These are phyloP conservation scores for Nycticorax nycticorax DNA, from an alignment of 2,113 vertebrate species.

Conservation along the genomic window DNA sequence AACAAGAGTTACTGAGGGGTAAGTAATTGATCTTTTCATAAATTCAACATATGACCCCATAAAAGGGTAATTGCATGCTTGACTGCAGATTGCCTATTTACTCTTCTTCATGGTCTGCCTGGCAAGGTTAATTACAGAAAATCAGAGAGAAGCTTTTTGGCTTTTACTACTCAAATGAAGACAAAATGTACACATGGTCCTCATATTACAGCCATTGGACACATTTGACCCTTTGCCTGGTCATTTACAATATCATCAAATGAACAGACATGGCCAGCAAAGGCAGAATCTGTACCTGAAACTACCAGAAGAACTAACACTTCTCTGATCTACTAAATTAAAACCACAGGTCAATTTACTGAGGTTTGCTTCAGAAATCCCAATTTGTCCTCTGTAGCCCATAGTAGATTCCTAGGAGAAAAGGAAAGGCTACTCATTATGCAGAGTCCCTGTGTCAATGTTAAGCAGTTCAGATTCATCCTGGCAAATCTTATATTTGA, in stretches of 20 bases:
- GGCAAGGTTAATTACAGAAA: slow-evolving; percentile 32
- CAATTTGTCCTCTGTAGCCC: not conserved
- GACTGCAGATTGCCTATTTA: not conserved
- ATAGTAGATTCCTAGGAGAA: not conserved
- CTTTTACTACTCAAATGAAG: not conserved
- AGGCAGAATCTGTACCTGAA: not conserved
- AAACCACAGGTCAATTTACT: not conserved
- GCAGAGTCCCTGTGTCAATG: rapidly evolving
- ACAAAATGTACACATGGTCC: not conserved
- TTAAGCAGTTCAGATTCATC: not conserved
- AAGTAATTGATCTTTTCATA: not conserved
- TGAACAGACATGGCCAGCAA: not conserved
- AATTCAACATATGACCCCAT: not conserved
- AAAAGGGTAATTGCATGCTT: not conserved
- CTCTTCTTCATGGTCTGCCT: slow-evolving; percentile 15
- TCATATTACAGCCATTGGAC: not conserved
- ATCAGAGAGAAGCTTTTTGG: not conserved
- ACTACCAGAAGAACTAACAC: not conserved
- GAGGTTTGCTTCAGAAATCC: not conserved
- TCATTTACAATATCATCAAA: not conserved
- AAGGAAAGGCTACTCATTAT: not conserved
- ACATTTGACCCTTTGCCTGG: not conserved
- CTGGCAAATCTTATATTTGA: not conserved
- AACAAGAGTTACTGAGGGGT: not conserved
- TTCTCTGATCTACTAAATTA: not conserved